Evolutionary conservation across 37 sponge, comb jelly and placozoan genomes (phyloP), one percentile per base, ranked within the genome.

Genomic region (Hormiphora californensis): DNA sequence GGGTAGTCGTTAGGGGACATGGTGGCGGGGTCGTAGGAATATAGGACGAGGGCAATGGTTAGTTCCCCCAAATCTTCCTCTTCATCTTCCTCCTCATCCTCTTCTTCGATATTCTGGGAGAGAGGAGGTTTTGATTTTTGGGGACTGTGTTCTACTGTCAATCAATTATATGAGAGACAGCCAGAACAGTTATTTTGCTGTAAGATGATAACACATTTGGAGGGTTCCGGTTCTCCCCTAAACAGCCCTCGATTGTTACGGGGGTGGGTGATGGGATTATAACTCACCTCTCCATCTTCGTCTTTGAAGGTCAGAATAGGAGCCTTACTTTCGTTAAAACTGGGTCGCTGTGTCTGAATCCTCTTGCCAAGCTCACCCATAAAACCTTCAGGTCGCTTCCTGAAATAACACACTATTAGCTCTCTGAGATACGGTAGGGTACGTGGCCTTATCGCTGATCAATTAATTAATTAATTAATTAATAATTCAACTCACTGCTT

Each of bases 1-100:
- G 65, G 89, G 81, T 90, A 85, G 0, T 87, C 90, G 88, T 93
- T 93, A 49, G 93, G 93, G 39, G 90, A 89, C 91, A 88, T 89
- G 68, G 87, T 39, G n/a, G 55, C 35, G 0, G 93, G 93, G 34
- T 87, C 62, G 63, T 93, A 93, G 63, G 54, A 85, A 73, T 86
- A 90, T 32, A 88, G 81, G 5, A 69, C 88, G 55, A 67, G 68
- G 5, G 68, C 68, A 5, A 67, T 39, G 7, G 21, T 19, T 21
- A 67, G 31, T 39, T 67, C 68, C 8, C 68, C 68, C 4, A 67
- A 36, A 19, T 67, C 68, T 32, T 67, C 68, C 33, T 67, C 68
- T 15, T 67, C 68, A 19, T 67, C 68, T 19, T 67, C 68, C 63
- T 59, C 63, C 34, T 67, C 68, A n/a, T n/a, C n/a, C 34, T 19